These are phyloP conservation scores for Oncorhynchus kisutch DNA, from an alignment of 2,113 vertebrate genomes.

Conservation along the genomic window DNA sequence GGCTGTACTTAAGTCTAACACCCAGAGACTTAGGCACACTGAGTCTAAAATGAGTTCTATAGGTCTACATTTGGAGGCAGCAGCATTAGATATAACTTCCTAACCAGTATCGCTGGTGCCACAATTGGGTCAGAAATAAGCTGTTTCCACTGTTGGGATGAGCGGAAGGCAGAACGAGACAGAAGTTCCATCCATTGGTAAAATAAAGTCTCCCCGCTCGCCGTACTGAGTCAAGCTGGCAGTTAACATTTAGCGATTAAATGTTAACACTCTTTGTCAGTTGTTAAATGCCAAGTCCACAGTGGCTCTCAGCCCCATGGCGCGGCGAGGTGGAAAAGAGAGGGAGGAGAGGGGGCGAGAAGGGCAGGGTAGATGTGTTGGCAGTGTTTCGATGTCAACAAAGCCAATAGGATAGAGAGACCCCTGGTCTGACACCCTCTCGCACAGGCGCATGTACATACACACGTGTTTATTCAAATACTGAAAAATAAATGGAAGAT, in stretches of 20 bases:
- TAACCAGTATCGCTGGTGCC: conserved; percentile 33
- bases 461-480: neutral
- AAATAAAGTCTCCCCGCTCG: conserved; percentile 38
- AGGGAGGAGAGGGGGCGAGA: conserved; percentile 12
- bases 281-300: conserved; percentile 72
- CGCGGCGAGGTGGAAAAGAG: neutral
- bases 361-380: conserved; percentile 20
- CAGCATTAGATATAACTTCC: conserved; percentile 43
- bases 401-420: conserved; percentile 38
- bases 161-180: neutral
- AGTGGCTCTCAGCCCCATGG: conserved; percentile 24
- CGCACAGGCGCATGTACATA: neutral
- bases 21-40: neutral
- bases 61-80: conserved; percentile 42
- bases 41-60: conserved; percentile 20
- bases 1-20: neutral
- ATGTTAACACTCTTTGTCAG: conserved; percentile 73
- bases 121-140: conserved; percentile 58
- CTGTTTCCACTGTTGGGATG: conserved; percentile 23
- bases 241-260: conserved; percentile 73
- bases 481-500: too few species aligned
- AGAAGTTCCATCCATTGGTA: conserved; percentile 32
- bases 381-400: conserved; percentile 38
- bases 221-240: conserved; percentile 50
- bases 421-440: conserved; percentile 6